Evolutionary conservation across 2,888 invertebrate genomes (phyloP).

Genomic region (Ferrisia virgata): DNA sequence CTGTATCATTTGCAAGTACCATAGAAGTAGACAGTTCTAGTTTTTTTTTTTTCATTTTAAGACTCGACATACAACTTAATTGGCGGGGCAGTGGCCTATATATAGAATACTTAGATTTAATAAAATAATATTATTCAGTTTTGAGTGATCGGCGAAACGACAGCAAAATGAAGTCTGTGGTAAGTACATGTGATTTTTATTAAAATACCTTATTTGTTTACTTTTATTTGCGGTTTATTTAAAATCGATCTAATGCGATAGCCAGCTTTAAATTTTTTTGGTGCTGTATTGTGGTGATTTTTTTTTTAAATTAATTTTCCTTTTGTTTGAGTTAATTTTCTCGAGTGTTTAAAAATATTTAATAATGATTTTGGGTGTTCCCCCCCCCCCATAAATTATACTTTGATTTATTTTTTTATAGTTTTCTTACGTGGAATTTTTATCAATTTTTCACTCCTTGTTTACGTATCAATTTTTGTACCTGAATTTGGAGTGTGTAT

Average conservation of each 20-base stretch:
- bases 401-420: no score
- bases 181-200: background rate
- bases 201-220: background rate
- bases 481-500: no score
- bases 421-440: no score
- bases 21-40: conserved; percentile 40
- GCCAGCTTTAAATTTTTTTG: no score
- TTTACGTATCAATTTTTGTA: no score
- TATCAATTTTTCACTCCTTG: no score
- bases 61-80: conserved; percentile 9
- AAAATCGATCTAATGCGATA: background rate
- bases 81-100: conserved; percentile 37
- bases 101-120: conserved; percentile 22
- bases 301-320: no score
- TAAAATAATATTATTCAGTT: conserved; percentile 8
- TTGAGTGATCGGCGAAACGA: conserved; percentile 1
- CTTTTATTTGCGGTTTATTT: background rate
- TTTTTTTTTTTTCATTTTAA: conserved; percentile 1
- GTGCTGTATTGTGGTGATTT: no score
- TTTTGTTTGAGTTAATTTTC: no score
- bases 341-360: no score
- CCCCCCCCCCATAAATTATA: no score
- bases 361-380: no score
- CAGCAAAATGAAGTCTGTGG: conserved; percentile 31
- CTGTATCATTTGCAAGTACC: conserved; percentile 40